Evolutionary conservation across 1,140 invertebrate genomes (phyloP).

Genomic region (Danaus plexippus): DNA sequence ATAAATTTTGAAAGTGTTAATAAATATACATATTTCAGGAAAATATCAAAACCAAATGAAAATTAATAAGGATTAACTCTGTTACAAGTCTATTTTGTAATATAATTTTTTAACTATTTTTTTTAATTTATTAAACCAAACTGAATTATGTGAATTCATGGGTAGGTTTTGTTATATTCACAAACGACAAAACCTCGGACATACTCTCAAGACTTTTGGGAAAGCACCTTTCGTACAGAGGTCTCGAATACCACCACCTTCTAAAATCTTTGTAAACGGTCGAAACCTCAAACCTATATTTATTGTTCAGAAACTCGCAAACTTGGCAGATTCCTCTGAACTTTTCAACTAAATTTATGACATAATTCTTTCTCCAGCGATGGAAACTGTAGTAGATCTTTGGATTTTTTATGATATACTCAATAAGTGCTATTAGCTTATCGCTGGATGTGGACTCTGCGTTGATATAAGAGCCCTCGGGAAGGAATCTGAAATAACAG

Average conservation of each 20-base stretch:
- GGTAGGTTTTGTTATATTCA: slow-evolving; percentile 20
- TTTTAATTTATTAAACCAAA: no score
- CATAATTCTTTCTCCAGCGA: slow-evolving; percentile 43
- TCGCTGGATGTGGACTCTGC: slow-evolving; percentile 19
- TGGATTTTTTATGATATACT: slow-evolving; percentile 36
- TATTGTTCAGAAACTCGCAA: slow-evolving; percentile 38
- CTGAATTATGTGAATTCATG: no score
- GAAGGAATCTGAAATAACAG: slow-evolving; percentile 47
- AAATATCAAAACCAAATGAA: no score
- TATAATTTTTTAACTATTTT: no score
- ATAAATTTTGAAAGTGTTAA: no score
- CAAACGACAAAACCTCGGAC: slow-evolving; percentile 24
- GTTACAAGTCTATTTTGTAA: no score
- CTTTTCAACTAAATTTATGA: slow-evolving; percentile 23
- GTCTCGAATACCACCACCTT: slow-evolving; percentile 43
- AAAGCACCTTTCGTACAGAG: slow-evolving; percentile 31
- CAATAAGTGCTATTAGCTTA: slow-evolving; percentile 32
- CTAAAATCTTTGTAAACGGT: slow-evolving; percentile 37
- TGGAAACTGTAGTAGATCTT: slow-evolving; percentile 37
- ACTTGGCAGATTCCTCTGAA: slow-evolving; percentile 40
- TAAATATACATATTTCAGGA: no score
- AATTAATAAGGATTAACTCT: no score
- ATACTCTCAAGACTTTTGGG: slow-evolving; percentile 28
- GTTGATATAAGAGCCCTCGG: slow-evolving; percentile 51
- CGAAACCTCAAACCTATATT: slow-evolving; percentile 12